A percentile compares a stretch with the other conserved stretches of the same genome.
Evolutionary conservation across 30 jellyfish, hydroid and myxozoan species (phyloP).

Genomic region (Cassiopea xamachana): DNA sequence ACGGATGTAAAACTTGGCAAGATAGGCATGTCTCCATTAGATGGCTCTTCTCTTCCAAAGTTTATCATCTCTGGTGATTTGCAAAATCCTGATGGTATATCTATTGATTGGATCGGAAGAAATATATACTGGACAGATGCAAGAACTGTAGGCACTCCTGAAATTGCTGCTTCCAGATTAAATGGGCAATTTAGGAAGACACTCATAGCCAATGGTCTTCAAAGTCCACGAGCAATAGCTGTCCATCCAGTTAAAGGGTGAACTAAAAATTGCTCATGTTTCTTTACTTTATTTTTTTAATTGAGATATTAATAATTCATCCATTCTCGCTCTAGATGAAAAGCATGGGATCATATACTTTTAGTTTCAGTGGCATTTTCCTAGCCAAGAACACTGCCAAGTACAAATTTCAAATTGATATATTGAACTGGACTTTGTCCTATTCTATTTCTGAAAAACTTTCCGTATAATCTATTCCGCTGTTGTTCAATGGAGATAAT

Average conservation of each 20-base stretch:
- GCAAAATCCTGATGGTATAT: constrained; percentile 94
- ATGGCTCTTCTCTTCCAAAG: constrained; percentile 60
- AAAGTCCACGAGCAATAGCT: constrained; percentile 91
- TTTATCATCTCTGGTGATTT: constrained; percentile 59
- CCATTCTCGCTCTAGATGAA: neutral
- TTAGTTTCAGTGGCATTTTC: no score
- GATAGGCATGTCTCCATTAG: constrained; percentile 82
- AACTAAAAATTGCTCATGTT: neutral
- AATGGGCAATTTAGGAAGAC: constrained; percentile 72
- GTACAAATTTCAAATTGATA: no score
- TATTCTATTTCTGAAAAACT: no score
- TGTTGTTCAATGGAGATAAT: no score
- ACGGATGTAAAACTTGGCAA: constrained; percentile 81
- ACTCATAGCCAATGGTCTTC: constrained; percentile 58
- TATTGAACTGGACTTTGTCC: no score
- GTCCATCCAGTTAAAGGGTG: constrained; percentile 98
- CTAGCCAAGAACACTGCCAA: no score
- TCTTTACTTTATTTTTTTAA: neutral
- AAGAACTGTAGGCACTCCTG: constrained; percentile 67
- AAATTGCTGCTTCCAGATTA: constrained; percentile 76
- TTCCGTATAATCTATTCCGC: no score
- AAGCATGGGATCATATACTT: no score
- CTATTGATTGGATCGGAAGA: constrained; percentile 96
- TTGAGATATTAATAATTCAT: neutral
- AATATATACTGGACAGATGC: constrained; percentile 90